Evolutionary conservation across 2,888 invertebrate species (phyloP), one percentile per base, ranked within the genome.

Genomic region (Cremastinae sp.): DNA sequence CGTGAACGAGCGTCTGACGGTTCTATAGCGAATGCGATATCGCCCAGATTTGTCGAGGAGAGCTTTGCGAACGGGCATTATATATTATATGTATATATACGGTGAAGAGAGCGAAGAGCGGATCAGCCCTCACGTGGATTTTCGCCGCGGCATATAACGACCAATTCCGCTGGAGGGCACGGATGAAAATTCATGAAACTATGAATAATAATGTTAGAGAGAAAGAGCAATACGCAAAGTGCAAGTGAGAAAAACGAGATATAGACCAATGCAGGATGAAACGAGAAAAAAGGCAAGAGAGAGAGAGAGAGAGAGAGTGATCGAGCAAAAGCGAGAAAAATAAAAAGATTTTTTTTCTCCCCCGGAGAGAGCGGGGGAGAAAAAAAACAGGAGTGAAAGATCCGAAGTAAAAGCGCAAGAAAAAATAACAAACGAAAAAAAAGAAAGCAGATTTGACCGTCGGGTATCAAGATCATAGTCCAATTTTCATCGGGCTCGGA

Each of bases 131-230:
- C 71, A 28, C 59, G 65, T 69, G 74, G 53, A 78, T 66, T 53
- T 47, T 51, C 66, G 56, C 43, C 28, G 58, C 74, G 75, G 28
- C 73, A 80, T 77, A 74, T 82, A 84, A 84, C 84, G 83, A 85
- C 81, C 84, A 85, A 85, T 86, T 80, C 79, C 79, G 68, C 79
- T 78, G 68, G 75, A 5, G 64, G 71, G 65, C 47, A 73, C 66
- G 75, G 66, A 85, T 85, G 83, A 87, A 87, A 88, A 88, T 88
- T 86, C 86, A 88, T 86, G 86, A 84, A 84, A 85, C 83, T 83
- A 87, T 86, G 86, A 88, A 88, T 88, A 87, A 84, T 84, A 86
- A 86, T 82, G 82, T 74, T 61, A 22, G 62, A 39, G 56, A 74
- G 74, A 71, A 56, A 62, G 51, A 58, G 20, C 9, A 41, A 51